A percentile compares a stretch with the other conserved stretches of the same genome.
Conservation (phyloP, 1,140 invertebrate genomes). For the Coelopa frigida region DNA sequence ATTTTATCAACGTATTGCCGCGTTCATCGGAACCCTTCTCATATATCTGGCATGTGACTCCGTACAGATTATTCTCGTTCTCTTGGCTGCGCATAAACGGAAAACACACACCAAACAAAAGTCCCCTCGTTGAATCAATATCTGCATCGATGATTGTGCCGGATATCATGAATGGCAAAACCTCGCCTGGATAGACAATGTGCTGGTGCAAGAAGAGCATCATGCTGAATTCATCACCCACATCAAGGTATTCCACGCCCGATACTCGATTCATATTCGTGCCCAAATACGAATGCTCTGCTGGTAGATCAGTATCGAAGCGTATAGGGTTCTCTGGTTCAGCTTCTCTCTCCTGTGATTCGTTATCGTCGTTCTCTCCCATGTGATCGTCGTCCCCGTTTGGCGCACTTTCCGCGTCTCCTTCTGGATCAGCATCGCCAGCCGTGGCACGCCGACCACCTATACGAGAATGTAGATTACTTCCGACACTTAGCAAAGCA, state of each 20-base stretch:
- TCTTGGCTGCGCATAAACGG: slow-evolving; percentile 22
- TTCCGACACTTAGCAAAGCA: too few relatives aligned
- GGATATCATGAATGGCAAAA: slow-evolving; percentile 60
- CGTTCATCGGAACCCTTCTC: slow-evolving; percentile 30
- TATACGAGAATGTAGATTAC: too few relatives aligned
- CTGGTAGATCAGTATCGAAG: slow-evolving; percentile 40
- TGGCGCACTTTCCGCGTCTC: slow-evolving; percentile 8
- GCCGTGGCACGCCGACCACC: slow-evolving; percentile 6
- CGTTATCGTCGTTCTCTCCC: background rate
- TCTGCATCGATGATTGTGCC: slow-evolving; percentile 32
- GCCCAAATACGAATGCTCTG: slow-evolving; percentile 42
- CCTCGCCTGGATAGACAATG: slow-evolving; percentile 65
- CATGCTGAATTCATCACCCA: slow-evolving; percentile 44
- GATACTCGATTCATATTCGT: slow-evolving; percentile 31
- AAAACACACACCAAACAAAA: slow-evolving; percentile 37
- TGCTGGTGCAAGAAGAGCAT: slow-evolving; percentile 55
- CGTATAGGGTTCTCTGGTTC: slow-evolving; percentile 16
- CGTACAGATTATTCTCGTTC: slow-evolving; percentile 20
- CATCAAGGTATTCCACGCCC: slow-evolving; percentile 35
- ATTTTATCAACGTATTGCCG: slow-evolving; percentile 31
- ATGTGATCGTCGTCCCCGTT: background rate
- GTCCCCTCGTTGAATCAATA: slow-evolving; percentile 17
- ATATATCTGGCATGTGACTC: slow-evolving; percentile 42
- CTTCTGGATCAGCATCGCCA: slow-evolving; percentile 15
- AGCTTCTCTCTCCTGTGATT: too few relatives aligned